phyloP scores from a whole-genome alignment of 2,888 invertebrate genomes.

The Lydus trimaculatus region DNA sequence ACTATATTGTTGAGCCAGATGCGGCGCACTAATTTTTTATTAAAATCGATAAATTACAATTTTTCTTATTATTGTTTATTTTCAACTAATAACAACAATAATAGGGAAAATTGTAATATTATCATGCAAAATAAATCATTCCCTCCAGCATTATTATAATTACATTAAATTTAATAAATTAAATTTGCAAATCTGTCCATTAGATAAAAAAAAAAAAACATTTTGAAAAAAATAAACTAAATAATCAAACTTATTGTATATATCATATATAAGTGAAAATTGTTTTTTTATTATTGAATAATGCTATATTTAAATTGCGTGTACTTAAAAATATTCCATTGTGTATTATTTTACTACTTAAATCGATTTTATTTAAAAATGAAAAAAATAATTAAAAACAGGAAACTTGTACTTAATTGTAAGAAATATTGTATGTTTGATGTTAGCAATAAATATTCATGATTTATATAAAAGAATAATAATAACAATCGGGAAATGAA shows the following conservation, averaged over 20 bases:
- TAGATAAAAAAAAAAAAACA: background rate
- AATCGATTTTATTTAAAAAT: conserved; percentile 12
- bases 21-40: conserved; percentile 43
- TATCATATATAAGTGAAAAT: conserved; percentile 52
- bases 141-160: conserved; percentile 59
- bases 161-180: conserved; percentile 8
- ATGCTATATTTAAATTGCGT: conserved; percentile 56
- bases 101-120: conserved; percentile 26
- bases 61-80: background rate
- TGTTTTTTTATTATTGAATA: conserved; percentile 56
- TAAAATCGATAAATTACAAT: background rate
- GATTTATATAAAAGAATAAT: conserved; percentile 59
- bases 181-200: conserved; percentile 60
- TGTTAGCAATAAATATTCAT: conserved; percentile 61
- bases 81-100: background rate
- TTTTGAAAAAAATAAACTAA: conserved; percentile 21
- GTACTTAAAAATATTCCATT: conserved; percentile 54
- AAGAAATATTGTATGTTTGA: conserved; percentile 61
- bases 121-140: conserved; percentile 52
- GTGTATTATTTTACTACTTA: conserved; percentile 59
- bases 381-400: conserved; percentile 14
- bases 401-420: conserved; percentile 60
- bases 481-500: background rate
- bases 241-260: conserved; percentile 61
- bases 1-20: conserved; percentile 51